Conservation (phyloP, 2,113 vertebrate species). For the Bothrops jararaca region DNA sequence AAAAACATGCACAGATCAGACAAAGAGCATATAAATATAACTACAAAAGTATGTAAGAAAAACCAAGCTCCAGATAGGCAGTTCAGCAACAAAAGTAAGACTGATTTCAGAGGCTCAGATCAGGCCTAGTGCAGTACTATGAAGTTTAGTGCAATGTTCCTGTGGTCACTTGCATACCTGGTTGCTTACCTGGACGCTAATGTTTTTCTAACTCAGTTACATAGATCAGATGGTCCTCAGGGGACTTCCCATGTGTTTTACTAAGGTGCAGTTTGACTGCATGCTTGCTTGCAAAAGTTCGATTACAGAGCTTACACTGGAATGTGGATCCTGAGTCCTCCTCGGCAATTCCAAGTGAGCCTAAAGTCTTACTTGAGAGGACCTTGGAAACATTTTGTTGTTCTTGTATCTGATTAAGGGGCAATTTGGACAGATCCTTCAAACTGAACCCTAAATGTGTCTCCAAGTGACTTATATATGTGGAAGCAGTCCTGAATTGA, state of each 20-base stretch:
- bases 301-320: constrained; percentile 98
- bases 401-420: constrained; percentile 91
- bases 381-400: constrained; percentile 89
- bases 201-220: constrained; percentile 91
- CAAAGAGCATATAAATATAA: constrained; percentile 84
- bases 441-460: constrained; percentile 96
- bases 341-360: constrained; percentile 83
- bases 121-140: constrained; percentile 92
- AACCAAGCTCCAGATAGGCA: constrained; percentile 93
- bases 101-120: constrained; percentile 91
- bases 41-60: constrained; percentile 90
- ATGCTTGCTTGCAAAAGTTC: constrained; percentile 98
- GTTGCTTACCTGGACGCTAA: constrained; percentile 80
- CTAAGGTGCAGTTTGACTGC: constrained; percentile 99
- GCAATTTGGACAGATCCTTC: constrained; percentile 97
- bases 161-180: constrained; percentile 82
- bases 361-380: constrained; percentile 84
- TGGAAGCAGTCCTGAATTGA: constrained; percentile 97
- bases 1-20: constrained; percentile 78
- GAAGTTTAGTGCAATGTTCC: constrained; percentile 88
- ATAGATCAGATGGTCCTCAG: constrained; percentile 98
- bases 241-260: constrained; percentile 99
- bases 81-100: constrained; percentile 88
- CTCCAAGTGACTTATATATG: constrained; percentile 96
- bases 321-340: constrained; percentile 89